These are phyloP conservation scores for Chloropsis cyanopogon DNA, from an alignment of 2,113 vertebrate genomes.

Conservation along the genomic window DNA sequence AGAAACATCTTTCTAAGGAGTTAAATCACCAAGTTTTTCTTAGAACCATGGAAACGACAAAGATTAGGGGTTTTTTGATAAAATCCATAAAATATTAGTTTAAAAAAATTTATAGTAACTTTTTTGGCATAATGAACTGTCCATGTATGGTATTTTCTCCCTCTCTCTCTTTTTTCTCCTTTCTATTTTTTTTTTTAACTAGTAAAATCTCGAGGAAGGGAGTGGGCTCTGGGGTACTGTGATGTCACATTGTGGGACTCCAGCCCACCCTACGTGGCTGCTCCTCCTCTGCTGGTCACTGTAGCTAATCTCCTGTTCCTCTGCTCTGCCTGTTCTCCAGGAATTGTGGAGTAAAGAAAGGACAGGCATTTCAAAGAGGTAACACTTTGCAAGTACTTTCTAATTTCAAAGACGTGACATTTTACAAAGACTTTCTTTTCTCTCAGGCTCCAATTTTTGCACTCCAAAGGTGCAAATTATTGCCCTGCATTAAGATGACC, in stretches of 20 bases:
- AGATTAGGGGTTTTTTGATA: neutral
- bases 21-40: neutral
- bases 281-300: neutral
- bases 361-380: neutral
- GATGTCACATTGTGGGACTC: rapidly evolving
- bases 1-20: neutral
- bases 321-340: neutral
- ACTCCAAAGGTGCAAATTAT: neutral
- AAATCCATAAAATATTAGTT: neutral
- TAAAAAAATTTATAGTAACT: neutral
- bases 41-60: neutral
- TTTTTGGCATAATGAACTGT: neutral
- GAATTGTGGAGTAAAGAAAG: neutral
- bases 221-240: rapidly evolving
- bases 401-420: neutral
- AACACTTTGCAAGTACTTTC: neutral
- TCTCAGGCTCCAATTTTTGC: neutral
- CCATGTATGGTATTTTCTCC: neutral
- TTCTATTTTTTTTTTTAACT: neutral
- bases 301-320: neutral
- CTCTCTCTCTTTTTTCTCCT: neutral
- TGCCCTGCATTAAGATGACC: neutral
- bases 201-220: neutral
- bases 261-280: rapidly evolving
- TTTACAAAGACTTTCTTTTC: neutral